Conservation (phyloP, 2,113 vertebrate genomes). For the Oreochromis spilurus region DNA sequence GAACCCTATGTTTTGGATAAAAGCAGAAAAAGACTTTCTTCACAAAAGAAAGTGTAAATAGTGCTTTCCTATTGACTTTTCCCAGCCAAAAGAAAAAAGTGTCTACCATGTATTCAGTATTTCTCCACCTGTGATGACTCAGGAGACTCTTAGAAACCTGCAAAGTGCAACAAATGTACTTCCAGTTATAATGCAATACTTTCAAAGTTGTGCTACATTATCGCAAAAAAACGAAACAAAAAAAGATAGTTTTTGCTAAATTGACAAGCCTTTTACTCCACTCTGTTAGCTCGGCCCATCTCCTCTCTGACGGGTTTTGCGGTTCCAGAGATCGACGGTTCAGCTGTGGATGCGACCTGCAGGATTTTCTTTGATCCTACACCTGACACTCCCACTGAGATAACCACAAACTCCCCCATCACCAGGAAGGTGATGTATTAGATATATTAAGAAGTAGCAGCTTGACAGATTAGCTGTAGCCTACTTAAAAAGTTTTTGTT, state of each 20-base stretch:
- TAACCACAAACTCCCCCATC: not conserved
- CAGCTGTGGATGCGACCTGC: conserved; percentile 35
- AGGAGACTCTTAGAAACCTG: not conserved
- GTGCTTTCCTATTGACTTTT: not conserved
- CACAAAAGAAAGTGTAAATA: not conserved
- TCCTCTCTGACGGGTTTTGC: not conserved
- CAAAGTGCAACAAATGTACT: not conserved
- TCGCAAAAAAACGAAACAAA: not conserved
- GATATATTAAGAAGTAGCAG: not conserved
- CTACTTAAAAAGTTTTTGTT: not conserved
- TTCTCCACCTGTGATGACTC: not conserved
- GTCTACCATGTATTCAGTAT: not conserved
- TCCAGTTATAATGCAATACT: not conserved
- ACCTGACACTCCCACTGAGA: not conserved
- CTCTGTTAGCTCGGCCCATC: not conserved
- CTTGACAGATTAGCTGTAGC: not conserved
- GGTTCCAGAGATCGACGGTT: conserved; percentile 40
- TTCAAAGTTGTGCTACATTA: not conserved
- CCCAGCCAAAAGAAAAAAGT: not conserved
- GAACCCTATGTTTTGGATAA: not conserved
- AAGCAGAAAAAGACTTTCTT: not conserved
- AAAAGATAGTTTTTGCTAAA: fast-evolving
- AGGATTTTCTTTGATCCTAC: not conserved
- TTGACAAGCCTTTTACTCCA: not conserved
- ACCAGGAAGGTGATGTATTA: not conserved